Evolutionary conservation across 2,797 vertebrate genomes (phyloP).

Genomic region (Sebastes elongatus): DNA sequence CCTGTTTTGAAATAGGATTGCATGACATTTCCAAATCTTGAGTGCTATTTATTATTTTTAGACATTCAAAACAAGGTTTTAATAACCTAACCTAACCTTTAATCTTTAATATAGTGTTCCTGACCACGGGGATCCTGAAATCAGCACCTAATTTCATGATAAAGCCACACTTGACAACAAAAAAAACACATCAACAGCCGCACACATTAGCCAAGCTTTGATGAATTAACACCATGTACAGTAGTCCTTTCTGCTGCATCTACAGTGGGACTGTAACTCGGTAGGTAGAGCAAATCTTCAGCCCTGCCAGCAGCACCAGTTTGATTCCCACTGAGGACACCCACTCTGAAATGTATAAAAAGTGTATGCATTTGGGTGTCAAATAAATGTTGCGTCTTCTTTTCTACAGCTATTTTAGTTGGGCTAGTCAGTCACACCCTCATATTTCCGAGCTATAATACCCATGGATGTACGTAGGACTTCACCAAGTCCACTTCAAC

Average conservation of each 20-base stretch:
- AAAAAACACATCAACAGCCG: background rate
- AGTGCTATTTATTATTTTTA: background rate
- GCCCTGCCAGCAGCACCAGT: conserved; percentile 21
- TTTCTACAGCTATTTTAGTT: conserved; percentile 21
- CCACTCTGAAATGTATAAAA: conserved; percentile 42
- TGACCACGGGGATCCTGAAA: background rate
- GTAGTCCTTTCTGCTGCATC: background rate
- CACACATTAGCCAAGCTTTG: background rate
- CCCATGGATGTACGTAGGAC: conserved; percentile 9
- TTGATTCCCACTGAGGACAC: conserved; percentile 34
- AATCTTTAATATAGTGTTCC: background rate
- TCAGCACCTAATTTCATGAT: background rate
- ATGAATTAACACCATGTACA: background rate
- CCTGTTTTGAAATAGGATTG: background rate
- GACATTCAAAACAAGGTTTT: background rate
- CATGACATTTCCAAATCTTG: background rate
- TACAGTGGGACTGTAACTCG: conserved; percentile 14
- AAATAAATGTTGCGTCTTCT: background rate
- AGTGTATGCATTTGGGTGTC: conserved; percentile 21
- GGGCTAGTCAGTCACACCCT: conserved; percentile 24
- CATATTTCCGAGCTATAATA: conserved; percentile 18
- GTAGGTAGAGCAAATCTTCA: conserved; percentile 23
- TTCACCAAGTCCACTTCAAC: conserved; percentile 23
- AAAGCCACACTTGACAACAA: background rate
- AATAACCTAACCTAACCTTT: background rate